Percentiles rank a stretch among this genome's conserved stretches.
phyloP scores from a whole-genome alignment of 2,113 vertebrate genomes.

The Cinclus mexicanus region DNA sequence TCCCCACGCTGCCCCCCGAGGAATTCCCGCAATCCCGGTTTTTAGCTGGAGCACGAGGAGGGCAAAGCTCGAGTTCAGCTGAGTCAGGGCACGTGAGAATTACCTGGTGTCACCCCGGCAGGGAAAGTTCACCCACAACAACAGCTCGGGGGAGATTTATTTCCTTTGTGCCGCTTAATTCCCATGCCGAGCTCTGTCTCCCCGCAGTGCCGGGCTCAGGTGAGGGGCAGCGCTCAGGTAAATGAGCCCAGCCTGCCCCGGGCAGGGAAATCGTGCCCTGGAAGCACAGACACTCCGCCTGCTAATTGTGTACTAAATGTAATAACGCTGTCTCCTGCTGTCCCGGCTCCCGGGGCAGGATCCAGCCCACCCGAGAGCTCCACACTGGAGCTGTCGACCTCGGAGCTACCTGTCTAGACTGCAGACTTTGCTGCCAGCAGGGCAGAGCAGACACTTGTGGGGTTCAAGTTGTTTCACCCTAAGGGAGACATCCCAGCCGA shows the following conservation, averaged over 20 bases:
- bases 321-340: background rate
- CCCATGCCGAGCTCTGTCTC: background rate
- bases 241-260: background rate
- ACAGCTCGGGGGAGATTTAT: background rate
- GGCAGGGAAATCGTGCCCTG: background rate
- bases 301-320: background rate
- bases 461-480: background rate
- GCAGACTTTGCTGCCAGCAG: background rate
- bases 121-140: background rate
- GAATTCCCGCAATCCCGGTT: background rate
- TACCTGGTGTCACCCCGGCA: background rate
- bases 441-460: background rate
- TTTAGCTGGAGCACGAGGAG: background rate
- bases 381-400: background rate
- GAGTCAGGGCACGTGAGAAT: background rate
- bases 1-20: background rate
- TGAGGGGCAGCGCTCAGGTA: background rate
- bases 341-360: background rate
- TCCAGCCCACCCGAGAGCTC: background rate
- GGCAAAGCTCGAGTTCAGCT: background rate
- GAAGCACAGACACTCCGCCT: background rate
- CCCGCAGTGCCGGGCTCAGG: background rate
- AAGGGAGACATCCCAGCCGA: background rate
- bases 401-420: conserved; percentile 53
- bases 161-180: background rate